Conservation (phyloP, 2,888 invertebrate genomes). For the Morpho deidamia region DNA sequence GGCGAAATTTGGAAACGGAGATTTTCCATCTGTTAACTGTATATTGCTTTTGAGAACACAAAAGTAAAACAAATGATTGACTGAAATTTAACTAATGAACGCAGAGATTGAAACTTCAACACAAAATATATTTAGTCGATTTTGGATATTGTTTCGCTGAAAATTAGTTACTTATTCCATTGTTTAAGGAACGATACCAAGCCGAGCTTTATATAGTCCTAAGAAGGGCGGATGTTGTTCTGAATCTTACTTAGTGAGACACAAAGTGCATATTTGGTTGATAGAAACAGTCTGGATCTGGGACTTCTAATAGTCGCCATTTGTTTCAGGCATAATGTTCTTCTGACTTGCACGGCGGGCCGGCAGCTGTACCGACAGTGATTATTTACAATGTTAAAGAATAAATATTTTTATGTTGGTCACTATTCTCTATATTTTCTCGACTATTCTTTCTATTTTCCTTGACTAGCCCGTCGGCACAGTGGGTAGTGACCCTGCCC, state of each 20-base stretch:
- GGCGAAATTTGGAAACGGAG: too few species aligned
- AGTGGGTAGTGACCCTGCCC: too few species aligned
- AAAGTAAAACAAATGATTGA: constrained; percentile 14
- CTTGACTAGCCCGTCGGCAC: too few species aligned
- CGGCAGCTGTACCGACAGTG: too few species aligned
- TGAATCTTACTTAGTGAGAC: background rate
- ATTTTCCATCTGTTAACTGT: too few species aligned
- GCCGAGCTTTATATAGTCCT: background rate
- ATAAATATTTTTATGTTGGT: too few species aligned
- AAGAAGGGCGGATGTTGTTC: background rate
- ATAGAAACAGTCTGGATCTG: background rate
- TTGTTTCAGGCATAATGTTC: constrained; percentile 17
- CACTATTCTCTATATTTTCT: too few species aligned
- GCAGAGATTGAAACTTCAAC: constrained; percentile 12
- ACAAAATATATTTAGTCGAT: background rate
- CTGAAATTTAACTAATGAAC: constrained; percentile 17
- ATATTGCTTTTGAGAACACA: background rate
- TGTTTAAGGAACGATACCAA: background rate
- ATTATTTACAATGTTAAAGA: too few species aligned
- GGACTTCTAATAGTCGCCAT: constrained; percentile 15
- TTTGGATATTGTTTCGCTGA: background rate
- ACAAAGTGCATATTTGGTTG: background rate
- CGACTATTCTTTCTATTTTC: too few species aligned
- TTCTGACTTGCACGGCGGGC: too few species aligned
- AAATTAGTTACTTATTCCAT: constrained; percentile 5